phyloP scores from a whole-genome alignment of 1,140 invertebrate species.

The Orussus abietinus region DNA sequence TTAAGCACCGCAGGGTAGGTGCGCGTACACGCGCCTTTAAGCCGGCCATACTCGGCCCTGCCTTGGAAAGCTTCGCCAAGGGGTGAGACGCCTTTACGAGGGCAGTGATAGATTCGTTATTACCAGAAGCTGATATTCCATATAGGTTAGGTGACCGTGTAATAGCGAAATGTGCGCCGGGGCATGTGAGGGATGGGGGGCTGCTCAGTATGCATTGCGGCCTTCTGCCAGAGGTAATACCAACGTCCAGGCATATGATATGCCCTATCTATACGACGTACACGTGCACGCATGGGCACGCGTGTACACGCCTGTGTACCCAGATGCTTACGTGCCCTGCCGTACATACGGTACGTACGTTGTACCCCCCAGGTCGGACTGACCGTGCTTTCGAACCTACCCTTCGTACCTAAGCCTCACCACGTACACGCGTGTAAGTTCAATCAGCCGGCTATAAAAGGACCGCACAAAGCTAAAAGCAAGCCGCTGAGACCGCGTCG shows the following conservation, averaged over 20 bases:
- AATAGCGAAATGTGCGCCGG: too few species aligned
- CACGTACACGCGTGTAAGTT: conserved; percentile 6
- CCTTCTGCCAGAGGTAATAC: conserved; percentile 42
- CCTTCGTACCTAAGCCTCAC: conserved; percentile 6
- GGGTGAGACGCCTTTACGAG: too few species aligned
- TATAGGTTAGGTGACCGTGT: conserved; percentile 43
- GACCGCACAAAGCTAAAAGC: conserved; percentile 18
- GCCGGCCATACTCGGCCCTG: too few species aligned
- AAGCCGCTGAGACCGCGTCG: conserved; percentile 13
- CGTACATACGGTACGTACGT: conserved; percentile 17
- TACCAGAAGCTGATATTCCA: conserved; percentile 42
- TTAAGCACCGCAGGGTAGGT: too few species aligned
- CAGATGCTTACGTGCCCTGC: too few species aligned
- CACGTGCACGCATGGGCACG: conserved; percentile 18
- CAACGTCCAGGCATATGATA: conserved; percentile 39
- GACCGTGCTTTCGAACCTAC: conserved; percentile 11
- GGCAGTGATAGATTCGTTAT: conserved; percentile 45
- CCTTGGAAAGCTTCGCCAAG: too few species aligned
- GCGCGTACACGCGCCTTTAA: too few species aligned
- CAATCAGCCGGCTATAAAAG: conserved; percentile 10
- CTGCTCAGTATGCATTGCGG: conserved; percentile 53
- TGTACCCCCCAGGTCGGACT: too few species aligned
- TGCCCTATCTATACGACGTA: conserved; percentile 16
- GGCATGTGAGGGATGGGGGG: conserved; percentile 36
- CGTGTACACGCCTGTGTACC: too few species aligned